phyloP scores from a whole-genome alignment of 2,113 vertebrate genomes.

The Pseudonaja textilis region DNA sequence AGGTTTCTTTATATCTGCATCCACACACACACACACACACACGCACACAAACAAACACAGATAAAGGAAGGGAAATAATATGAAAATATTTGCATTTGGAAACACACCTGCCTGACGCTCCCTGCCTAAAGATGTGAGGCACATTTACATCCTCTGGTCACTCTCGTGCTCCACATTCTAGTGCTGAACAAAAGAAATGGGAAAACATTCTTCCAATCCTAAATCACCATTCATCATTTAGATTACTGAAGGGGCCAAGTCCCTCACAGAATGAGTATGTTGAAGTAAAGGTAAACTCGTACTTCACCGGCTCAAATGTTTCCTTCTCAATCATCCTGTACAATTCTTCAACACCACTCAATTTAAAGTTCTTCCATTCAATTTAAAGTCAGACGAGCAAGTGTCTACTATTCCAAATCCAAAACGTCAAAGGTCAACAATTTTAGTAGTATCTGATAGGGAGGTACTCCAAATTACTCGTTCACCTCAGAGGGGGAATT shows the following conservation, averaged over 20 bases:
- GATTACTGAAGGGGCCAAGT: not conserved
- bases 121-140: not conserved
- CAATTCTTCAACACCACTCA: not conserved
- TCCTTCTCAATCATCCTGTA: not conserved
- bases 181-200: not conserved
- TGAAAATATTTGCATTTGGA: not conserved
- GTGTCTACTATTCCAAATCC: not conserved
- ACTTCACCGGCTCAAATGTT: not conserved
- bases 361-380: not conserved
- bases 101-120: not conserved
- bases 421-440: not conserved
- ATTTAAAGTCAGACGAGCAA: not conserved
- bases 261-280: not conserved
- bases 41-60: not conserved
- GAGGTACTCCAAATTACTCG: not conserved
- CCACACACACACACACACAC: not conserved
- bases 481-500: not conserved
- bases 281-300: not conserved
- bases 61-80: not conserved
- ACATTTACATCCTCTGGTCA: not conserved
- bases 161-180: not conserved
- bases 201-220: not conserved
- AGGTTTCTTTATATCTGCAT: not conserved
- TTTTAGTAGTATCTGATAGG: not conserved
- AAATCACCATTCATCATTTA: not conserved